A percentile compares a stretch with the other conserved stretches of the same genome.
phyloP scores from a whole-genome alignment of 1,140 invertebrate species.

The Copidosoma floridanum region DNA sequence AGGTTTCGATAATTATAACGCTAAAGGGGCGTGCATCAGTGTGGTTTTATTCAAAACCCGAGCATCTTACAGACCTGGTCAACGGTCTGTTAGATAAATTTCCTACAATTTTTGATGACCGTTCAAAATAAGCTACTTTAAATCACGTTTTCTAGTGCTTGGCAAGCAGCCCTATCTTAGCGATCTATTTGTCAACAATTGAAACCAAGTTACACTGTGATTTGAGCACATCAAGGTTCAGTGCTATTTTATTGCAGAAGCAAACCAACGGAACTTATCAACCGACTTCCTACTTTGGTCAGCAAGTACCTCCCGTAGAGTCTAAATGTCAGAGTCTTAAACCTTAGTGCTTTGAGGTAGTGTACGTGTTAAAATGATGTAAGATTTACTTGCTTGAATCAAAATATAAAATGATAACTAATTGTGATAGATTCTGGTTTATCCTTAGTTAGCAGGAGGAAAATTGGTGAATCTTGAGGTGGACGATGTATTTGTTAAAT shows the following conservation, averaged over 20 bases:
- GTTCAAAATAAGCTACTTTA: background rate
- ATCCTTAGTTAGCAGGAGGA: background rate
- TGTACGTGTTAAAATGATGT: slow-evolving; percentile 23
- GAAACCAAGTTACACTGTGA: slow-evolving; percentile 36
- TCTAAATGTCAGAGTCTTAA: slow-evolving; percentile 24
- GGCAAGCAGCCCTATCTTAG: background rate
- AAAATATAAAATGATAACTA: slow-evolving; percentile 44
- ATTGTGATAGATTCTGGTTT: slow-evolving; percentile 39
- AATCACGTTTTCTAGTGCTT: slow-evolving; percentile 5
- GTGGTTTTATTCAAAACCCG: slow-evolving; percentile 21
- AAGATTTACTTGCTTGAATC: slow-evolving; percentile 41
- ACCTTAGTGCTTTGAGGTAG: slow-evolving; percentile 25
- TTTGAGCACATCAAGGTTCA: slow-evolving; percentile 35
- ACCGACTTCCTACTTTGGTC: slow-evolving; percentile 24
- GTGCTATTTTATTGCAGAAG: slow-evolving; percentile 41
- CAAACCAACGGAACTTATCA: slow-evolving; percentile 20
- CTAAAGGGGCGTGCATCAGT: slow-evolving; percentile 19
- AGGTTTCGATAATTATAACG: slow-evolving; percentile 18
- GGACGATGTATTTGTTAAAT: background rate
- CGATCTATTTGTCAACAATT: background rate
- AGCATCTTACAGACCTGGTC: slow-evolving; percentile 4
- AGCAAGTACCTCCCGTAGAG: slow-evolving; percentile 16
- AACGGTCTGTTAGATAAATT: slow-evolving; percentile 15
- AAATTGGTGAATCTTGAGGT: background rate
- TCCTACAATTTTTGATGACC: slow-evolving; percentile 2